Conservation (phyloP, 2,113 vertebrate species). For the Coreoperca whiteheadi region DNA sequence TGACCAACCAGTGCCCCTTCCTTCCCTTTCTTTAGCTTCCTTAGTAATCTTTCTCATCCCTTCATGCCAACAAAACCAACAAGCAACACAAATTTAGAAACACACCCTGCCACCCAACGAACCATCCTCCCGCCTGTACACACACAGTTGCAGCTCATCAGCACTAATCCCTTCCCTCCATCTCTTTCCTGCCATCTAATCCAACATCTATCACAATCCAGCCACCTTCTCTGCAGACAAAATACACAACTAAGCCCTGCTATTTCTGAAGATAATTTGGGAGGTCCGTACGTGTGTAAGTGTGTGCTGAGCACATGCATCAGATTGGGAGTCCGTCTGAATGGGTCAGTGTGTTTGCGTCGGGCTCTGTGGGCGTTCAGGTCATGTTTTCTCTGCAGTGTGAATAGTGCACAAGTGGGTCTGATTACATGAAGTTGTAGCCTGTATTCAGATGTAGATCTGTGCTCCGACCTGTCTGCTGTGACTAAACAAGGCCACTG, state of each 20-base stretch:
- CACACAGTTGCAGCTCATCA: slow-evolving; percentile 66
- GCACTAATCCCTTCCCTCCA: slow-evolving; percentile 73
- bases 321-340: slow-evolving; percentile 30
- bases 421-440: slow-evolving; percentile 62
- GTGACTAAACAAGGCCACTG: slow-evolving; percentile 53
- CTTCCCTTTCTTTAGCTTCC: slow-evolving; percentile 58
- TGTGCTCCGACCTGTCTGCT: slow-evolving; percentile 32
- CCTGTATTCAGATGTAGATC: slow-evolving; percentile 51
- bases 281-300: slow-evolving; percentile 39
- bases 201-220: slow-evolving; percentile 75
- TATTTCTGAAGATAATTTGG: slow-evolving; percentile 72
- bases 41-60: slow-evolving; percentile 43
- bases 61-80: slow-evolving; percentile 34
- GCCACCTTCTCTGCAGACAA: slow-evolving; percentile 73
- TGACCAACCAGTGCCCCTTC: slow-evolving; percentile 63
- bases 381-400: slow-evolving; percentile 51
- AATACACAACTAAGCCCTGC: slow-evolving; percentile 70
- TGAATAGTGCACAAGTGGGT: slow-evolving; percentile 44
- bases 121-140: slow-evolving; percentile 4
- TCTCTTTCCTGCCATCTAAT: slow-evolving; percentile 77
- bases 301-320: slow-evolving; percentile 52
- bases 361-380: slow-evolving; percentile 39
- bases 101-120: slow-evolving; percentile 25
- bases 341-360: slow-evolving; percentile 41
- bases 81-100: slow-evolving; percentile 46